These are phyloP conservation scores for Paralvinella palmiformis DNA, from an alignment of 1,140 invertebrate species.

Conservation along the genomic window DNA sequence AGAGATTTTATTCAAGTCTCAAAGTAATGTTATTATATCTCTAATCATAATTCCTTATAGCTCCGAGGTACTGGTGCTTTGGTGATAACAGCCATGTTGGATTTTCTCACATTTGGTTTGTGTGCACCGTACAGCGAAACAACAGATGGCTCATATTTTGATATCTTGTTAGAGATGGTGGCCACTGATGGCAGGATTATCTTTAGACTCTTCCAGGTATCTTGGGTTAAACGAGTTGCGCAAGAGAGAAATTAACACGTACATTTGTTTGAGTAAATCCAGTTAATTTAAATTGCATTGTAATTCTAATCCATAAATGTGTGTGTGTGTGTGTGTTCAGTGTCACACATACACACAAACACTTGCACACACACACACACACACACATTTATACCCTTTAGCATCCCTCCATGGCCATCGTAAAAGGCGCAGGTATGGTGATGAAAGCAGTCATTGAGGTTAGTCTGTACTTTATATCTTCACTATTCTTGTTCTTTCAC, in stretches of 20 bases:
- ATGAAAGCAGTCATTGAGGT: slow-evolving; percentile 93
- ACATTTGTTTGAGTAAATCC: too few relatives aligned
- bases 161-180: slow-evolving; percentile 88
- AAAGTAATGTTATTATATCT: too few relatives aligned
- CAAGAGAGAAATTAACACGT: too few relatives aligned
- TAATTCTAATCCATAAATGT: too few relatives aligned
- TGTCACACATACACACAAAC: too few relatives aligned
- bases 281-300: too few relatives aligned
- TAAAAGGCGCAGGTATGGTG: slow-evolving; percentile 94
- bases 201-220: slow-evolving; percentile 87
- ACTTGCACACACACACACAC: too few relatives aligned
- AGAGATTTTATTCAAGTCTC: too few relatives aligned
- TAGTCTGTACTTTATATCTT: slow-evolving; percentile 6
- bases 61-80: slow-evolving; percentile 60
- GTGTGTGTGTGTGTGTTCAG: too few relatives aligned
- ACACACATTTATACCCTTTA: slow-evolving; percentile 49
- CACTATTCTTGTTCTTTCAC: neutral
- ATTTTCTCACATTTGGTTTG: slow-evolving; percentile 96
- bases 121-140: slow-evolving; percentile 99
- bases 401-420: slow-evolving; percentile 94
- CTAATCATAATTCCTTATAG: too few relatives aligned
- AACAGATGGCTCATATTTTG: slow-evolving; percentile 95
- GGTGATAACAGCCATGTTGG: slow-evolving; percentile 78
- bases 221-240: too few relatives aligned
- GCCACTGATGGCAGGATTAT: slow-evolving; percentile 81